Conservation (phyloP, 1,140 invertebrate genomes). For the Cotesia chilonis region DNA sequence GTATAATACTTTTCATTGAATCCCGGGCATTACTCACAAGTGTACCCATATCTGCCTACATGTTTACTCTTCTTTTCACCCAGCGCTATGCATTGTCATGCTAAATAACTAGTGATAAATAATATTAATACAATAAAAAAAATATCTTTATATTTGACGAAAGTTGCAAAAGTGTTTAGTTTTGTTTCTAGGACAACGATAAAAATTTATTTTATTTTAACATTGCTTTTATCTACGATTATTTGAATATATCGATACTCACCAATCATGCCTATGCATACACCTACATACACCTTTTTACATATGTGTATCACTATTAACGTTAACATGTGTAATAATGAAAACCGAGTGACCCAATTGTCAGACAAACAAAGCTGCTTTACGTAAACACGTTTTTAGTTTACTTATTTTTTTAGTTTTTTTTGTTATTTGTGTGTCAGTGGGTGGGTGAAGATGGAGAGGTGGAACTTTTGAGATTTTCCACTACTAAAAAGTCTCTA, state of each 20-base stretch:
- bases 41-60: neutral
- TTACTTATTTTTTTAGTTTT: slow-evolving; percentile 5
- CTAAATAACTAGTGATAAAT: too few relatives aligned
- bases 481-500: neutral
- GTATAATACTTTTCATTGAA: slow-evolving; percentile 1
- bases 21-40: slow-evolving; percentile 4
- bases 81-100: too few relatives aligned
- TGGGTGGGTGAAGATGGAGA: neutral
- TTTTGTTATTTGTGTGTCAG: neutral
- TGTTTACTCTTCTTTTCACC: neutral
- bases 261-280: neutral
- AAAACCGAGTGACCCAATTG: slow-evolving; percentile 37
- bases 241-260: too few relatives aligned
- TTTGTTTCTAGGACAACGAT: too few relatives aligned
- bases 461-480: neutral
- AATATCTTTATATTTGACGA: too few relatives aligned
- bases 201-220: too few relatives aligned
- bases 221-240: too few relatives aligned
- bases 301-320: too few relatives aligned
- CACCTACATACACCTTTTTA: too few relatives aligned
- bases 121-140: too few relatives aligned
- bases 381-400: slow-evolving; percentile 17
- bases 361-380: slow-evolving; percentile 40
- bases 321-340: slow-evolving; percentile 20
- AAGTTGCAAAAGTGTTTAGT: too few relatives aligned